Base-by-base conservation (phyloP, 2,888 invertebrate genomes). In the Pristionchus maxplancki region DNA sequence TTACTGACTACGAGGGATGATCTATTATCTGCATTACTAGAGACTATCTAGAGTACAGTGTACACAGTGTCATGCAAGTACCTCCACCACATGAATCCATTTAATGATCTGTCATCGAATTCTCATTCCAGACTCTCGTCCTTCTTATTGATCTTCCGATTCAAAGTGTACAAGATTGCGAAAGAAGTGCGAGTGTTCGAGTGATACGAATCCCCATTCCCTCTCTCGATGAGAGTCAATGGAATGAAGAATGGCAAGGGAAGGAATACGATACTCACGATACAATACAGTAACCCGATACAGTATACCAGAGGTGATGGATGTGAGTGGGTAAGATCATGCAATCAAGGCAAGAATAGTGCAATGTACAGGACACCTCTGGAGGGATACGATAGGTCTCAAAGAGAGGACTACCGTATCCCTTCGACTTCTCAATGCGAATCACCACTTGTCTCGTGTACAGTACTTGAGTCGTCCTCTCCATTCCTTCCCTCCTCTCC, bases 281-380 rank as follows among this genome's bases (percentile, higher is more conserved):
- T 78, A 78, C 78, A 78, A 78, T 78, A 78, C n/a, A 78, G 78
- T 78, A 78, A 78, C 78, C 78, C 78, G 78, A 78, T 78, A 78
- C 78, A 78, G 44, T 44, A 78, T 78, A 78, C 78, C 78, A 44
- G 78, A 78, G 71, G 71, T 40, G 71, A 74, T 40, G 44, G n/a
- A 31, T 78, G 78, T 40, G 44, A 48, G 44, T 48, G 78, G 44
- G 78, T 78, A 78, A 78, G 78, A 83, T 83, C 82, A 83, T 83
- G 82, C 82, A 83, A 37, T 31, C 44, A 83, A 53, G 82, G 82
- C 53, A 53, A 50, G 82, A 83, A 83, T 53, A 83, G 82, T 83
- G 82, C 82, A 83, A 24, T 44, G 50, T 53, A 83, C 82, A 83
- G 31, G 53, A 83, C 50, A 50, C 50, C 82, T 83, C 82, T 31